Base-by-base conservation (phyloP, 2,113 vertebrate species). In the Ploceus nigricollis region DNA sequence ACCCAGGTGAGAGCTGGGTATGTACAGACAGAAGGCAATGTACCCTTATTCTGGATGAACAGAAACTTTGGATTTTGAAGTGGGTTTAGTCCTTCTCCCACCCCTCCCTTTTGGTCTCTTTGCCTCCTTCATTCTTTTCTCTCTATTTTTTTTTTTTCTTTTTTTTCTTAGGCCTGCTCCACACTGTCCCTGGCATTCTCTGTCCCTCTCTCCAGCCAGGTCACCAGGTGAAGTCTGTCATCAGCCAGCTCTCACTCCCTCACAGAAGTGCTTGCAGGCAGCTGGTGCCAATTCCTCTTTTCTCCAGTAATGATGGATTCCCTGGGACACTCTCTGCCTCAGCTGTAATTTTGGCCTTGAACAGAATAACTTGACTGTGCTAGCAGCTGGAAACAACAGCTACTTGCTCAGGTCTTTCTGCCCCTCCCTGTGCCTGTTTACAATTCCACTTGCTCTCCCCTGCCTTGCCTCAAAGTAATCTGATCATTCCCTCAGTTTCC, bases 351-450 rank as follows among this genome's bases (percentile, higher is more conserved):
- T 82, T 81, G 92, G 63, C 88, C 92, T 50, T 75, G 57, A 94
- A 89, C 63, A 72, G 50, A 85, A 87, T 66, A 87, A 89, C 48
- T 30, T 66, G 76, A 82, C 69, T 2, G 16, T 79, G 72, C 57
- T 84, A 47, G 75, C 69, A 60, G 71, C 72, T 95, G 93, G 79
- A 89, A 95, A 97, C 56, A 93, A 40, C 94, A 95, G 84, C 63
- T 45, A 5, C 69, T 87, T 93, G 72, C 91, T 96, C 76, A 42
- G 13, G 5, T 80, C 87, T 73, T 72, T 53, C 5, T 47, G 24
- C 70, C 7, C 27, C 56, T 83, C 58, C 44, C 58, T 39, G 39
- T 73, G 30, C n/a, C 65, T 70, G 42, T 63, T 88, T 76, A 48
- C 33, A 73, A 57, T 84, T 85, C 85, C 37, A 79, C 66, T 69